phyloP scores from a whole-genome alignment of 2,797 vertebrate genomes.

The Bothrops alternatus region DNA sequence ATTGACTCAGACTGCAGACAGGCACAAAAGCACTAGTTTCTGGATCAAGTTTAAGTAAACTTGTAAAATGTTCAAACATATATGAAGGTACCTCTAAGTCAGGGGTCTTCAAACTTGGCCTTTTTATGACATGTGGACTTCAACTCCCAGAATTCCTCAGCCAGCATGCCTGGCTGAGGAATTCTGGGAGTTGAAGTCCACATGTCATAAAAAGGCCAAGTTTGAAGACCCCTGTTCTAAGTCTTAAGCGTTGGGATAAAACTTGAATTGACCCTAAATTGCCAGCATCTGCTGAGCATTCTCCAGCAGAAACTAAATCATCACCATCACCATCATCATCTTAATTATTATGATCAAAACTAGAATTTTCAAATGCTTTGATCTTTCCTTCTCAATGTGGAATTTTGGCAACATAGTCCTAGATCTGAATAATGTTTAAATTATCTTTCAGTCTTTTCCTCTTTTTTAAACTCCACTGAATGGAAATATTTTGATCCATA shows the following conservation, averaged over 20 bases:
- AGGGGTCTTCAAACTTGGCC: no score
- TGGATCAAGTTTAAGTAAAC: neutral
- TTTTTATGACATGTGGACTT: no score
- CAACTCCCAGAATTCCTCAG: no score
- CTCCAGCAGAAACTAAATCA: neutral
- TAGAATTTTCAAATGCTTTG: neutral
- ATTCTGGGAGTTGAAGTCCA: no score
- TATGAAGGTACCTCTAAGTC: neutral
- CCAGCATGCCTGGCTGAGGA: no score
- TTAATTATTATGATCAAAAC: neutral
- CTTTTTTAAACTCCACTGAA: neutral
- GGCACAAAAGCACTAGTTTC: neutral
- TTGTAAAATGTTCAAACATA: neutral
- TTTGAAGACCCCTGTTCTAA: no score
- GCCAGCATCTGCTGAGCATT: neutral
- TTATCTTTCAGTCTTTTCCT: neutral
- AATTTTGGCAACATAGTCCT: neutral
- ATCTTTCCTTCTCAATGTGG: slow-evolving; percentile 3
- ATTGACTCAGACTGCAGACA: neutral
- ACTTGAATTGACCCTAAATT: neutral
- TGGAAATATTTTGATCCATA: slow-evolving; percentile 32
- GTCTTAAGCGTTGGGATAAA: neutral
- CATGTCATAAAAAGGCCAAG: no score
- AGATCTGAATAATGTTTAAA: slow-evolving; percentile 2
- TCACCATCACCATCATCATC: neutral